phyloP scores from a whole-genome alignment of 2,888 invertebrate genomes.

The Vanessa cardui region DNA sequence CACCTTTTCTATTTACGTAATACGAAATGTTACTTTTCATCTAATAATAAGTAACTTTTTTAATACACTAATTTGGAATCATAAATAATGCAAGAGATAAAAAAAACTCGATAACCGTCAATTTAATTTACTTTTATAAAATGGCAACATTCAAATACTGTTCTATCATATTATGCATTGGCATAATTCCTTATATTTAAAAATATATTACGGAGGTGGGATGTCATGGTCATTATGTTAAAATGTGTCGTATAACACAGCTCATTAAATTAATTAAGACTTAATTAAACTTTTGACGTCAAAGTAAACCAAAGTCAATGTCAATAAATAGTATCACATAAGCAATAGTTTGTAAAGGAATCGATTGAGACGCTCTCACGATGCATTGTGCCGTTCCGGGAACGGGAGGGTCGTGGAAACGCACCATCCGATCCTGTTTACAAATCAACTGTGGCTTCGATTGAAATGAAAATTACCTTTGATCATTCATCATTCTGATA shows the following conservation, averaged over 20 bases:
- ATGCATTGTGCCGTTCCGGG: slow-evolving; percentile 56
- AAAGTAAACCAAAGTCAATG: not conserved
- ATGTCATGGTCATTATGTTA: too few relatives aligned
- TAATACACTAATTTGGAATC: too few relatives aligned
- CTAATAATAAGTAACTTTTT: too few relatives aligned
- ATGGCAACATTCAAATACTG: too few relatives aligned
- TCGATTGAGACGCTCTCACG: slow-evolving; percentile 49
- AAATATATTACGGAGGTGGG: too few relatives aligned
- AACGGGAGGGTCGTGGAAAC: slow-evolving; percentile 52
- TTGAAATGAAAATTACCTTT: slow-evolving; percentile 9
- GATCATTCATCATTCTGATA: not conserved
- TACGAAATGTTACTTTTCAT: not conserved
- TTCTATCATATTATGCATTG: too few relatives aligned
- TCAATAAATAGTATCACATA: not conserved
- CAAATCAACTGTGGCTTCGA: slow-evolving; percentile 31
- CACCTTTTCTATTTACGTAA: not conserved
- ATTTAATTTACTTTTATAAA: too few relatives aligned
- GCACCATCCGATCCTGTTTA: slow-evolving; percentile 44
- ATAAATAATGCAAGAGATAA: too few relatives aligned
- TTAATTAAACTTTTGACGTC: not conserved
- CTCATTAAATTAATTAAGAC: too few relatives aligned
- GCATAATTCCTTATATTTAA: too few relatives aligned
- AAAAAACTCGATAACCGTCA: too few relatives aligned
- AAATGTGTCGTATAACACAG: too few relatives aligned
- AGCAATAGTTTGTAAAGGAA: slow-evolving; percentile 32